These are phyloP conservation scores for Diabrotica balteata DNA, from an alignment of 2,888 invertebrate species.

Conservation along the genomic window DNA sequence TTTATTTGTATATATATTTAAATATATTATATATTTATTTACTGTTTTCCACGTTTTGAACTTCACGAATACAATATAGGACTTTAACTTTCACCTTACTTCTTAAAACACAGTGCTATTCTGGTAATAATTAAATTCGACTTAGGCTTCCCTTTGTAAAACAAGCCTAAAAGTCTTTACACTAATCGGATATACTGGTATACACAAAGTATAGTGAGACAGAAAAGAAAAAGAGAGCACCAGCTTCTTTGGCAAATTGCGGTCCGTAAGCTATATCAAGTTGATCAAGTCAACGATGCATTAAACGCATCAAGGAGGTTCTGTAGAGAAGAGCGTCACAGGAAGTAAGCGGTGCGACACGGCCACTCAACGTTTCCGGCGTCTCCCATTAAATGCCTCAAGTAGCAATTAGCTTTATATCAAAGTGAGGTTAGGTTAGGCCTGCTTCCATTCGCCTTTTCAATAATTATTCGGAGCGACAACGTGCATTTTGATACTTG, in stretches of 20 bases:
- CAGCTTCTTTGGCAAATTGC: constrained; percentile 36
- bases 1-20: too few species aligned
- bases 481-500: constrained; percentile 39
- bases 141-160: too few species aligned
- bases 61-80: too few species aligned
- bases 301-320: constrained; percentile 47
- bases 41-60: too few species aligned
- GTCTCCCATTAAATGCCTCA: constrained; percentile 58
- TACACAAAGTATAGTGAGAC: too few species aligned
- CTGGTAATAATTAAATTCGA: too few species aligned
- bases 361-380: constrained; percentile 51
- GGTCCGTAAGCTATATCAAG: constrained; percentile 27
- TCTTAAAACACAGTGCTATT: too few species aligned
- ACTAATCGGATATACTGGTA: too few species aligned
- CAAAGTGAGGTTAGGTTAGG: constrained; percentile 54
- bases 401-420: constrained; percentile 61
- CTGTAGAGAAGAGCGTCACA: constrained; percentile 41
- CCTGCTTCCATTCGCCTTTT: constrained; percentile 39
- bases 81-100: too few species aligned
- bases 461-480: constrained; percentile 40
- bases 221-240: constrained; percentile 31
- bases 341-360: constrained; percentile 40
- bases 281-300: constrained; percentile 44
- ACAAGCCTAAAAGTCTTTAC: too few species aligned
- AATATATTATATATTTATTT: too few species aligned